phyloP scores from a whole-genome alignment of 2,797 vertebrate species.

The Sebastolobus alascanus region DNA sequence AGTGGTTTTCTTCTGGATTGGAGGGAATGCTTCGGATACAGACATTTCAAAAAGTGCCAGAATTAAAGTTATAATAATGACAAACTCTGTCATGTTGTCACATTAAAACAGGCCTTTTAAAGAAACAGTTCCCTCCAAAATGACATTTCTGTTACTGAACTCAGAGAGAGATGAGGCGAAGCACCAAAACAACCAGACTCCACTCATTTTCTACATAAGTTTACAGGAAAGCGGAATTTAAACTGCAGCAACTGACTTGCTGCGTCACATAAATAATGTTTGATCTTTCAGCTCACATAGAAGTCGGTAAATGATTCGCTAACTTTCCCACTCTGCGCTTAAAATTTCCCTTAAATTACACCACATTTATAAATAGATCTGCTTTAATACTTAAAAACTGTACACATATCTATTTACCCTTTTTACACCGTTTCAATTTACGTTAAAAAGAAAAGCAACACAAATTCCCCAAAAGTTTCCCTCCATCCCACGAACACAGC shows the following conservation, averaged over 20 bases:
- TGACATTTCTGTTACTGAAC: not conserved
- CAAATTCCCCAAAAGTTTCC: constrained; percentile 7
- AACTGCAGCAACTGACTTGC: not conserved
- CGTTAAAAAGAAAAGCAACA: constrained; percentile 39
- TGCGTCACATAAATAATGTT: not conserved
- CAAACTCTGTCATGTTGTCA: not conserved
- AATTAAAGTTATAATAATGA: not conserved
- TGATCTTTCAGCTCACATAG: not conserved
- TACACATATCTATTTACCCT: constrained; percentile 52
- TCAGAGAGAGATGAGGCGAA: not conserved
- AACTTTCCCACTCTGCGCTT: constrained; percentile 29
- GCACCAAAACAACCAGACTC: constrained; percentile 20
- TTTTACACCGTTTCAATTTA: constrained; percentile 50
- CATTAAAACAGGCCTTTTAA: not conserved
- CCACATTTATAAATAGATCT: constrained; percentile 74
- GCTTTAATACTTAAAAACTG: constrained; percentile 75
- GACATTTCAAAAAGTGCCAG: not conserved
- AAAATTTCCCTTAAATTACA: constrained; percentile 48
- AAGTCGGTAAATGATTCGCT: not conserved
- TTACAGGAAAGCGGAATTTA: not conserved
- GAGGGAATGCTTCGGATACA: not conserved
- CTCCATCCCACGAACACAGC: constrained; percentile 13
- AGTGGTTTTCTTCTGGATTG: not conserved
- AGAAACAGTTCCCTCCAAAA: not conserved
- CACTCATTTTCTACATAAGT: not conserved